Conservation (phyloP, 2,113 vertebrate species). For the Sus scrofa region T2T-Sscrofa CM000813.6:71681001-71681500, state of each 20-base stretch:
- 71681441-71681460: neutral
- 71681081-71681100: neutral
- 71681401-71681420: neutral
- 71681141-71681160: conserved; percentile 18
- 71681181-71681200: conserved; percentile 35
- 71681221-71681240: conserved; percentile 5
- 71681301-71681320: neutral
- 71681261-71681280: neutral
- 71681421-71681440: neutral
- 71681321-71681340: neutral
- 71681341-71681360: neutral
- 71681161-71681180: neutral
- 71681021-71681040: neutral
- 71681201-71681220: neutral
- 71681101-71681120: neutral
- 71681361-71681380: neutral
- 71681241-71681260: neutral
- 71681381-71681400: neutral
- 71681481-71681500: neutral
- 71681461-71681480: neutral
- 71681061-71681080: neutral
- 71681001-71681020: neutral
- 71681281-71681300: neutral
- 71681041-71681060: accelerated
- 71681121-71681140: neutral